Evolutionary conservation across 2,888 invertebrate species (phyloP).

Genomic region (Sicus ferrugineus): DNA sequence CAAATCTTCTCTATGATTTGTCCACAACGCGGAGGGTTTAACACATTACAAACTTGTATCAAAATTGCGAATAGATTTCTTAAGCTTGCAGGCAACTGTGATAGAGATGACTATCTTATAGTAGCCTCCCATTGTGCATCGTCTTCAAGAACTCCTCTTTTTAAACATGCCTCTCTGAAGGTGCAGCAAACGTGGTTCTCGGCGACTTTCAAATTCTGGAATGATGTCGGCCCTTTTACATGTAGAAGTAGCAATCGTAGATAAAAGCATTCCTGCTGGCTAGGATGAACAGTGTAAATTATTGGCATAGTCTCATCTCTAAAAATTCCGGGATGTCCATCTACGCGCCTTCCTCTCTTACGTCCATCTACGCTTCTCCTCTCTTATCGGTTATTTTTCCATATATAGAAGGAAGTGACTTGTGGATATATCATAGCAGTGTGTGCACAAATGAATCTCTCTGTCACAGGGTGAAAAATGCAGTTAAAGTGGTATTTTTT

Average conservation of each 20-base stretch:
- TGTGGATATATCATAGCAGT: no score
- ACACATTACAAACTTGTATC: no score
- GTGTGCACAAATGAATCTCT: no score
- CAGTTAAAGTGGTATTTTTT: no score
- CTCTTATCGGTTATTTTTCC: no score
- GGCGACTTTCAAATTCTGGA: slow-evolving; percentile 1
- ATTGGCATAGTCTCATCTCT: no score
- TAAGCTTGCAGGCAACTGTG: background rate
- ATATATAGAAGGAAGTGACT: no score
- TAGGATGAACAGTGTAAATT: slow-evolving; percentile 1
- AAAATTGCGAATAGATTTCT: slow-evolving; percentile 1
- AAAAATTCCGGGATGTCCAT: no score
- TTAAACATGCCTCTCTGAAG: slow-evolving; percentile 3
- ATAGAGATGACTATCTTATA: background rate
- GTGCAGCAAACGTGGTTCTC: background rate
- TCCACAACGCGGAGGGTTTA: no score
- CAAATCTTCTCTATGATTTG: background rate
- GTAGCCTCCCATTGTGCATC: slow-evolving; percentile 8
- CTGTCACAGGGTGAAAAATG: no score
- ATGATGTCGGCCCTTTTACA: background rate
- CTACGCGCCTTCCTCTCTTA: no score
- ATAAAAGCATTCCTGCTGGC: background rate
- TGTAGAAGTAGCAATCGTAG: background rate
- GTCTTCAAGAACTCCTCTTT: slow-evolving; percentile 1
- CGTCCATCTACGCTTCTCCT: no score